Conservation (phyloP, 2,113 vertebrate species). For the Dryoscopus gambensis region DNA sequence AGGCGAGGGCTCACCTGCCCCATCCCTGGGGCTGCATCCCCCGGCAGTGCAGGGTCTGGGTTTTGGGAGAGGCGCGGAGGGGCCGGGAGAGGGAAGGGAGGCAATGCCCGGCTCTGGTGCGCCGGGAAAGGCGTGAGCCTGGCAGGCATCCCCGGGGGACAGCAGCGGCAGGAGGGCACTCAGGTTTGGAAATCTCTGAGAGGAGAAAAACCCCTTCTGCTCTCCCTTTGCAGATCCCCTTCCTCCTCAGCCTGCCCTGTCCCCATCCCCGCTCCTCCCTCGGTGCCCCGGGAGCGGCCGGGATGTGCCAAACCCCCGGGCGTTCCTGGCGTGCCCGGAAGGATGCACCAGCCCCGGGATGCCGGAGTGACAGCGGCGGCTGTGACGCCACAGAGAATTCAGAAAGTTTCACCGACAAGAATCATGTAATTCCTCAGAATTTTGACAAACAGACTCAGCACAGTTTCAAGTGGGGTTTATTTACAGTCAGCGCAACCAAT, state of each 20-base stretch:
- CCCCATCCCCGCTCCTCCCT: background rate
- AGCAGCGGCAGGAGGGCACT: background rate
- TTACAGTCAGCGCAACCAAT: constrained; percentile 6
- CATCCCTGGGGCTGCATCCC: background rate
- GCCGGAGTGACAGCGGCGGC: background rate
- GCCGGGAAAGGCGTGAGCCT: background rate
- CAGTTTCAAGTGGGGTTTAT: constrained; percentile 34
- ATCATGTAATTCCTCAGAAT: background rate
- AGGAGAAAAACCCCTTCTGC: constrained; percentile 1
- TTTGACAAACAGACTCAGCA: background rate
- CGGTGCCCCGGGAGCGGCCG: fast-evolving
- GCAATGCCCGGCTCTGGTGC: background rate
- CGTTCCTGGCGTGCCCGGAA: fast-evolving
- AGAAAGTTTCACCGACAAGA: background rate
- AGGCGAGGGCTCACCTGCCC: fast-evolving
- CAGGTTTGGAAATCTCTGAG: background rate
- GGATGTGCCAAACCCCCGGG: fast-evolving
- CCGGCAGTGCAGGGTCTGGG: fast-evolving
- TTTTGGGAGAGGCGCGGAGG: fast-evolving
- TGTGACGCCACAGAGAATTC: background rate
- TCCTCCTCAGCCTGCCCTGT: background rate
- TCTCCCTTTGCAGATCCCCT: background rate
- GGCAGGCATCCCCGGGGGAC: background rate
- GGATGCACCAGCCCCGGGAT: background rate
- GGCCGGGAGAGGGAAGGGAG: background rate